phyloP scores from a whole-genome alignment of 2,888 invertebrate species.

The Plutella xylostella region DNA sequence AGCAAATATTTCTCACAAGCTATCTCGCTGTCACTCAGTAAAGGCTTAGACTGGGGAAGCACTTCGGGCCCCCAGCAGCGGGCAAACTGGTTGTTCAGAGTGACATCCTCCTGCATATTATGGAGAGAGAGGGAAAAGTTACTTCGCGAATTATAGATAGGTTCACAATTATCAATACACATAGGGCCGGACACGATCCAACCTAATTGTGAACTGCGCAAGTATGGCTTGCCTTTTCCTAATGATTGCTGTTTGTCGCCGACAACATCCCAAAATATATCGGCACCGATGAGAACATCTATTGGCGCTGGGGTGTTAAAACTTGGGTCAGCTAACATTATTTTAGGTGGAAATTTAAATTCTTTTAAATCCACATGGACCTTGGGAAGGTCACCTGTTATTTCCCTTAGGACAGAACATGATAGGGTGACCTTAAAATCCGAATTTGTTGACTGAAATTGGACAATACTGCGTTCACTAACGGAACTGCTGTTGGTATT shows the following conservation, averaged over 20 bases:
- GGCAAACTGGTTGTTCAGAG: no score
- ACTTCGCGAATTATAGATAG: no score
- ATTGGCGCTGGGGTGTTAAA: conserved; percentile 3
- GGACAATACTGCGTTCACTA: no score
- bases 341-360: conserved; percentile 4
- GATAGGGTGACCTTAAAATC: not conserved
- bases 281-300: not conserved
- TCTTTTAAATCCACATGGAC: not conserved
- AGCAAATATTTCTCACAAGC: not conserved
- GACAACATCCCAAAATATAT: not conserved
- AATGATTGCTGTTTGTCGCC: not conserved
- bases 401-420: not conserved
- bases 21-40: not conserved
- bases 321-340: conserved; percentile 4
- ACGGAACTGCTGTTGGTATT: no score
- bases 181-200: not conserved
- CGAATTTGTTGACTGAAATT: not conserved
- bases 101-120: not conserved
- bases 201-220: not conserved
- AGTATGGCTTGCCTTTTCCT: not conserved
- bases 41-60: not conserved
- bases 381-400: not conserved
- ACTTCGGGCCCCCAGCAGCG: not conserved
- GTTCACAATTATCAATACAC: no score
- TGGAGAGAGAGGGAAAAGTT: not conserved